Evolutionary conservation across 2,797 vertebrate genomes (phyloP), one percentile per base, ranked within the genome.

Genomic region (Phaenicophaeus curvirostris): DNA sequence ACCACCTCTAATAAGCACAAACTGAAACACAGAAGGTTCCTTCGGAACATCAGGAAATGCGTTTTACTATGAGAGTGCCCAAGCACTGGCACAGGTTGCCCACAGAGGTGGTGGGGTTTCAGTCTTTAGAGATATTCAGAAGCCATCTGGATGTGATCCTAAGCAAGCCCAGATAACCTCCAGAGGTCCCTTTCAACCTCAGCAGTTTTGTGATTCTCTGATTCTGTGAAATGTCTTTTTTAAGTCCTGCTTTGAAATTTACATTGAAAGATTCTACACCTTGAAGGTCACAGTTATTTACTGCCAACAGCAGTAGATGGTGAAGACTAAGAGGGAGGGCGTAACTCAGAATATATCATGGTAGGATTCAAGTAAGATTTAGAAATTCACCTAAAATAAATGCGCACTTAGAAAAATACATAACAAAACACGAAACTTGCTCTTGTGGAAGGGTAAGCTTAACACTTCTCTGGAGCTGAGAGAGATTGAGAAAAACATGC

Each of bases 61-160:
- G 41, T 69, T 53, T 48, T 57, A 2, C 8, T 63, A 6, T 42
- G 35, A 65, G 9, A 27, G 35, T 54, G 35, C 61, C 8, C 7
- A 33, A 24, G 30, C 24, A 12, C 9, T 33, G 18, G 17, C 23
- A 46, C 7, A 46, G 27, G 17, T 44, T 85, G 30, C 13, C 11
- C 11, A 35, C 2, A 55, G 28, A 35, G 13, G 4, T 55, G 15
- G 2, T 39, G 5, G 23, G 35, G 4, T 67, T 31, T 55, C 18
- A 3, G 4, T 54, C n/a, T n/a, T 42, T 51, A 24, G 33, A 68
- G 17, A 30, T 31, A 25, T 0, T 58, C 13, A 74, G 1, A 66
- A 85, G 8, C 17, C 8, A 6, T 5, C 24, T 53, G 23, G n/a
- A 15, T 1, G 0, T 31, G 11, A 33, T 51, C 20, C 20, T 33